phyloP scores from a whole-genome alignment of 2,113 vertebrate genomes.

The Dasyprocta punctata region DNA sequence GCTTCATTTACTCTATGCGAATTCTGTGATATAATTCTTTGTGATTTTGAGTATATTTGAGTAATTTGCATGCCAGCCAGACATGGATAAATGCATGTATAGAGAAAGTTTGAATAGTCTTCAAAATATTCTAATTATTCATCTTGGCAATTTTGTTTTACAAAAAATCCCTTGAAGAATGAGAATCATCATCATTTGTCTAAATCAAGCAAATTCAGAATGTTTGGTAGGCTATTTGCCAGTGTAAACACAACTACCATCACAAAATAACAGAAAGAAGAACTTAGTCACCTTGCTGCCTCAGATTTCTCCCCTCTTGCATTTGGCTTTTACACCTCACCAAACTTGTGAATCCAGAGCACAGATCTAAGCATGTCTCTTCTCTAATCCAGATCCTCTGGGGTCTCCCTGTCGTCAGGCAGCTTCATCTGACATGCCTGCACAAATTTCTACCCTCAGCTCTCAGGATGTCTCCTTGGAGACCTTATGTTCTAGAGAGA shows the following conservation, averaged over 20 bases:
- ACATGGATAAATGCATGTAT: slow-evolving; percentile 56
- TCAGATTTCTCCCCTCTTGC: not conserved
- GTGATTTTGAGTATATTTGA: slow-evolving; percentile 50
- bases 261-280: slow-evolving; percentile 31
- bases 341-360: slow-evolving; percentile 14
- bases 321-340: not conserved
- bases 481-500: slow-evolving; percentile 30
- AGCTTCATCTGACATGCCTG: not conserved
- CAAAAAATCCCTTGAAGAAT: slow-evolving; percentile 47
- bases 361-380: not conserved
- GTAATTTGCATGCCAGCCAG: slow-evolving; percentile 71
- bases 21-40: slow-evolving; percentile 5
- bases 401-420: not conserved
- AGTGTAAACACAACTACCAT: not conserved
- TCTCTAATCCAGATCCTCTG: not conserved
- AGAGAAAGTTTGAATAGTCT: slow-evolving; percentile 69
- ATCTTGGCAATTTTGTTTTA: slow-evolving; percentile 66
- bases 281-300: not conserved
- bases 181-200: slow-evolving; percentile 53
- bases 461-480: not conserved
- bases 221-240: not conserved
- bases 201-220: slow-evolving; percentile 60
- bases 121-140: slow-evolving; percentile 72
- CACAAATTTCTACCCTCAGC: not conserved
- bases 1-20: not conserved